Conservation (phyloP, 2,888 invertebrate genomes). For the Noctua pronuba region DNA sequence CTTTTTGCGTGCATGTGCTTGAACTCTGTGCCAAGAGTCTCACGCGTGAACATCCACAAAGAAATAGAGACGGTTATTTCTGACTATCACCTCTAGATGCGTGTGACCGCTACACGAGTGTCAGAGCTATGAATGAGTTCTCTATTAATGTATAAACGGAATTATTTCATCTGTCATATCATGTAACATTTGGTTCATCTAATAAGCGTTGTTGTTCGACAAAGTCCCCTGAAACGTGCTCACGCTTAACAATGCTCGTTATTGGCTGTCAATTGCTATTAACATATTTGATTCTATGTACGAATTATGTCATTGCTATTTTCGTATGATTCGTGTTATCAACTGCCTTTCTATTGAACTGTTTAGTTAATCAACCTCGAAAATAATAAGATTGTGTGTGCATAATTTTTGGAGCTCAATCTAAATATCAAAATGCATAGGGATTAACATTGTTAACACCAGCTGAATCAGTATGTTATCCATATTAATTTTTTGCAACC, state of each 20-base stretch:
- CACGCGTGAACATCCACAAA: conserved; percentile 75
- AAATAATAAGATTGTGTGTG: conserved; percentile 2
- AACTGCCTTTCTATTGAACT: conserved; percentile 42
- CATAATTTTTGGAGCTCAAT: conserved; percentile 5
- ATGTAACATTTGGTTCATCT: conserved; percentile 42
- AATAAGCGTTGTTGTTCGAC: conserved; percentile 38
- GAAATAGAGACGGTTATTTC: conserved; percentile 78
- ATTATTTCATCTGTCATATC: conserved; percentile 58
- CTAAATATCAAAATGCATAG: background rate
- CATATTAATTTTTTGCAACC: conserved; percentile 5
- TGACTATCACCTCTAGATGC: conserved; percentile 70
- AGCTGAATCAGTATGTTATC: background rate
- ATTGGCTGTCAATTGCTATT: conserved; percentile 50
- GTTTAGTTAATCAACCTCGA: conserved; percentile 27
- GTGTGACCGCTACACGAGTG: conserved; percentile 55
- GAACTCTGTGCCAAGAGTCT: conserved; percentile 79
- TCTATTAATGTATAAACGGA: conserved; percentile 55
- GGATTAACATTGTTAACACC: background rate
- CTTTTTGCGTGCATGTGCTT: conserved; percentile 70
- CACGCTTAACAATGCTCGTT: conserved; percentile 42
- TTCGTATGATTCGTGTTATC: conserved; percentile 42
- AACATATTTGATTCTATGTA: conserved; percentile 49
- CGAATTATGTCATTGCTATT: conserved; percentile 58
- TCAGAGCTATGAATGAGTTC: conserved; percentile 60
- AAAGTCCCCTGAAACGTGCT: conserved; percentile 43